Evolutionary conservation across 2,113 vertebrate species (phyloP).

Genomic region (Eptesicus fuscus): DNA sequence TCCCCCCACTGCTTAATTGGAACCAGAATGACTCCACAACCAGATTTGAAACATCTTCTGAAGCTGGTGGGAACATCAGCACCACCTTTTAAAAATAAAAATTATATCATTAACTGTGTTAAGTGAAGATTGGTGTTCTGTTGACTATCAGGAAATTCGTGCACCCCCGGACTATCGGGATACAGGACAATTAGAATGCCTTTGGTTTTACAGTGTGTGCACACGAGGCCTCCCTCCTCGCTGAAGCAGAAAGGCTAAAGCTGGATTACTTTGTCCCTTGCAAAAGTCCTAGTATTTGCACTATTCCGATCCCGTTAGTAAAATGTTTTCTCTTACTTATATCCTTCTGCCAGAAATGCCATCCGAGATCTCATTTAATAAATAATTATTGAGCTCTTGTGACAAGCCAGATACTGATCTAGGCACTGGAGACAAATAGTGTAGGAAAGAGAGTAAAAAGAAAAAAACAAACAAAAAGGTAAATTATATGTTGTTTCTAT

Average conservation of each 20-base stretch:
- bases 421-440: background rate
- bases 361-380: background rate
- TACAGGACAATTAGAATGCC: conserved; percentile 26
- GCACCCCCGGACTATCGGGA: conserved; percentile 32
- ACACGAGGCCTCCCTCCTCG: background rate
- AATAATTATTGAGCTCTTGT: background rate
- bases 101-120: conserved; percentile 77
- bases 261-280: background rate
- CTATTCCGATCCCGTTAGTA: background rate
- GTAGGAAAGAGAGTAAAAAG: background rate
- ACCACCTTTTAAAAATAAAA: conserved; percentile 77
- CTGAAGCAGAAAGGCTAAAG: background rate
- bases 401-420: background rate
- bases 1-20: conserved; percentile 80
- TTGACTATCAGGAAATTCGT: conserved; percentile 44
- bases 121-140: conserved; percentile 75
- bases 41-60: conserved; percentile 78
- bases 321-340: background rate
- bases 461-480: background rate
- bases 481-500: background rate
- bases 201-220: background rate
- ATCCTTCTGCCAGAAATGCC: background rate
- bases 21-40: conserved; percentile 78
- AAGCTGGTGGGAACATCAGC: conserved; percentile 72
- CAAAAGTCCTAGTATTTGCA: background rate